Evolutionary conservation across 2,113 vertebrate species (phyloP), one percentile per base, ranked within the genome.

Genomic region (Corydoras maculifer): DNA sequence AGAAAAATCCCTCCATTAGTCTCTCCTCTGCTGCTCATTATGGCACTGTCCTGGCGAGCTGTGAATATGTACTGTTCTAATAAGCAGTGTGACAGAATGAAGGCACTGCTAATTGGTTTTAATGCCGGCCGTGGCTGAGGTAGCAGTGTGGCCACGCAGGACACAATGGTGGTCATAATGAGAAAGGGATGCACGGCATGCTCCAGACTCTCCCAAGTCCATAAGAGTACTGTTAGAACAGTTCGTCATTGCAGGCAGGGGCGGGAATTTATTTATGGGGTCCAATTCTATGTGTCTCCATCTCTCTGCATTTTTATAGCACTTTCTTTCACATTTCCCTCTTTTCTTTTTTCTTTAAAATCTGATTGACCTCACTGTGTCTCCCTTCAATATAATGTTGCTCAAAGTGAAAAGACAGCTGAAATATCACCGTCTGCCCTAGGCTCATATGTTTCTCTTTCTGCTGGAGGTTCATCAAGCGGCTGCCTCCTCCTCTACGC

Each of bases 361-460:
- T 87, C 84, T 80, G 72, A 79, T 75, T 89, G 88, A 89, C 89
- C 88, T 83, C 82, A 79, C 83, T 89, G 84, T 84, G 82, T 83
- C 81, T 88, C 74, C 82, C 85, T 89, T 88, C 90, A 86, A 86
- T 85, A 75, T 79, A 85, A 84, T 79, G 83, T 86, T 86, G 90
- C 86, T 91, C 86, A 82, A 64, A 73, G 82, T 79, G 80, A 83
- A 83, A 75, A 75, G 77, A 84, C 49, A 63, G 81, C 81, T 85
- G 83, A 91, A 90, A 91, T 91, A 91, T 88, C 88, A 91, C 85
- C 89, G 86, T 79, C 83, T 73, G 88, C 89, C 85, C 80, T 80
- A 88, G 88, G 90, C 88, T 77, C 85, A 86, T 84, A 84, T 85
- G 82, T 89, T 85, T 54, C 65, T 54, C 82, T 80, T 86, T 79